Evolutionary conservation across 2,113 vertebrate genomes (phyloP).

Genomic region (Trematomus loennbergii): DNA sequence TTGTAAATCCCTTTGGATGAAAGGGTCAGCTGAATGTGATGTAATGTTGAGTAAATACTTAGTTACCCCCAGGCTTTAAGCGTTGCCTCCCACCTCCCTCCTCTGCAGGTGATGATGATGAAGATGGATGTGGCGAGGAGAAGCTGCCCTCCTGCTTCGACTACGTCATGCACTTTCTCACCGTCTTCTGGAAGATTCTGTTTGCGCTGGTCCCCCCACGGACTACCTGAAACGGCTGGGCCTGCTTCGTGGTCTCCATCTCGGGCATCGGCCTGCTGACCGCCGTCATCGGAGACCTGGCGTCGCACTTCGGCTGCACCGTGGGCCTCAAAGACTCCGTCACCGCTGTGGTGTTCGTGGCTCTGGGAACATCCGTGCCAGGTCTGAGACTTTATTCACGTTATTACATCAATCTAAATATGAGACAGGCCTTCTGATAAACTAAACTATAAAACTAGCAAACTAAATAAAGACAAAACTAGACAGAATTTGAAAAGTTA

Average conservation of each 20-base stretch:
- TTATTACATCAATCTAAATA: no score
- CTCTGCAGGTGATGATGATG: constrained; percentile 84
- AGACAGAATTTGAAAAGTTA: no score
- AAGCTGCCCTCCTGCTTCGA: constrained; percentile 94
- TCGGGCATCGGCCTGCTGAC: constrained; percentile 93
- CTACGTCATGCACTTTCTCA: constrained; percentile 98
- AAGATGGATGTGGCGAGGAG: constrained; percentile 89
- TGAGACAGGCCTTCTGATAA: no score
- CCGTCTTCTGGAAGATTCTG: constrained; percentile 97
- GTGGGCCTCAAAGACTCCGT: constrained; percentile 97
- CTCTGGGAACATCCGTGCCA: constrained; percentile 95
- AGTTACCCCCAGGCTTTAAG: no score
- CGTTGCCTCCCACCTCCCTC: neutral
- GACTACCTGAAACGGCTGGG: constrained; percentile 98
- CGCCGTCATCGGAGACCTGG: constrained; percentile 94
- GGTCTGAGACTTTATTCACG: constrained; percentile 77
- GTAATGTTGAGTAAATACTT: no score
- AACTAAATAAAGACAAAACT: no score
- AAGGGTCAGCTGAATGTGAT: no score
- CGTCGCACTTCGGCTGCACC: constrained; percentile 97
- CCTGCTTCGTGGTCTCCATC: constrained; percentile 95
- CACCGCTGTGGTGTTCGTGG: constrained; percentile 95
- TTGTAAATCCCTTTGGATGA: no score
- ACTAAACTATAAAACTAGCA: no score
- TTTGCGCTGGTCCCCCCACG: constrained; percentile 97